Percentiles rank a stretch among this genome's conserved stretches.
These are phyloP conservation scores for Orchesellides sinensis DNA, from an alignment of 2,888 invertebrate genomes.

Conservation along the genomic window DNA sequence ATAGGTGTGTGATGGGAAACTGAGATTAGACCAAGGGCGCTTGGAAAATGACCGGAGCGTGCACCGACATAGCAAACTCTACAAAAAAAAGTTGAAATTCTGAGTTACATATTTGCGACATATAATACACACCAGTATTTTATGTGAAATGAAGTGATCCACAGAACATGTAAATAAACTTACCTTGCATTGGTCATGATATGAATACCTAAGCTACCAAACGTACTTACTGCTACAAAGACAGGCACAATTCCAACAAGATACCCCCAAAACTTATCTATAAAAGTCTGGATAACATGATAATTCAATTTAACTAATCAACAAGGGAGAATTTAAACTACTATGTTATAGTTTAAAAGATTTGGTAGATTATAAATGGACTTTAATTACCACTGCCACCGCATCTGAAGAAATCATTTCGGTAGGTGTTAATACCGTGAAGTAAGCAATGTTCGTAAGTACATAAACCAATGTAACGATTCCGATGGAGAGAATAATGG, in stretches of 20 bases:
- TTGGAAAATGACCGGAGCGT: constrained; percentile 91
- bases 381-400: constrained; percentile 90
- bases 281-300: constrained; percentile 86
- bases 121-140: too few relatives aligned
- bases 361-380: not conserved
- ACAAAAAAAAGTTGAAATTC: not conserved
- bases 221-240: constrained; percentile 93
- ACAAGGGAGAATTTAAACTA: too few relatives aligned
- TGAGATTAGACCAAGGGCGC: constrained; percentile 87
- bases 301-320: not conserved
- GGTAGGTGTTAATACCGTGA: constrained; percentile 89
- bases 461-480: constrained; percentile 92
- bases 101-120: not conserved
- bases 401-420: constrained; percentile 94
- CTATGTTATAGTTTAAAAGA: not conserved
- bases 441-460: constrained; percentile 91
- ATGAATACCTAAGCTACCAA: constrained; percentile 95
- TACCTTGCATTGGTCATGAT: constrained; percentile 94
- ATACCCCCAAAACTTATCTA: constrained; percentile 84
- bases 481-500: constrained; percentile 94
- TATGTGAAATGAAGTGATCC: too few relatives aligned
- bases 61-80: constrained; percentile 77
- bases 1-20: constrained; percentile 86
- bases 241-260: constrained; percentile 91
- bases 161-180: too few relatives aligned